Percentiles rank a stretch among this genome's conserved stretches.
These are phyloP conservation scores for Tubulanus polymorphus DNA, from an alignment of 2,888 invertebrate species.

Conservation along the genomic window DNA sequence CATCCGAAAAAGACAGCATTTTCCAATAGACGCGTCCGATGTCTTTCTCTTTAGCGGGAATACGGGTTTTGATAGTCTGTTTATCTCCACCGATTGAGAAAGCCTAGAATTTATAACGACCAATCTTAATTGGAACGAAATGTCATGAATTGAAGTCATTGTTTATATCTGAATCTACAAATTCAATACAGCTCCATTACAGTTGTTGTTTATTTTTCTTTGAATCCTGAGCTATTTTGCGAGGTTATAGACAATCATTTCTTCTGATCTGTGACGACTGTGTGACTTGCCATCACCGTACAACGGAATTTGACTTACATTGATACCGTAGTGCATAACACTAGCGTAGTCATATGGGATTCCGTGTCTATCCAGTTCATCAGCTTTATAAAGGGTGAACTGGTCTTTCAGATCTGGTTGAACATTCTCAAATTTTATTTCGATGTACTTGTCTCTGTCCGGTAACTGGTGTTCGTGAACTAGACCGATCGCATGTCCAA, in stretches of 20 bases:
- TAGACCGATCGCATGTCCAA: constrained; percentile 11
- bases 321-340: constrained; percentile 12
- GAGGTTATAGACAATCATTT: too few species aligned
- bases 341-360: constrained; percentile 8
- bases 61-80: constrained; percentile 33
- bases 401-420: constrained; percentile 3
- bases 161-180: too few species aligned
- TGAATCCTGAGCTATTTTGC: too few species aligned
- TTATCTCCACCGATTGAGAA: constrained; percentile 35
- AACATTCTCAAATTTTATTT: constrained; percentile 6
- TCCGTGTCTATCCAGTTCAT: not conserved
- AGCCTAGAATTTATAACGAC: too few species aligned
- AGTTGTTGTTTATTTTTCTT: too few species aligned
- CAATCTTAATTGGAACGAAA: too few species aligned
- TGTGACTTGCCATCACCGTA: too few species aligned
- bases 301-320: constrained; percentile 7
- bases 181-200: too few species aligned
- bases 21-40: constrained; percentile 40
- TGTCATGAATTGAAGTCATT: too few species aligned
- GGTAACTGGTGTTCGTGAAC: constrained; percentile 14
- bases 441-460: constrained; percentile 8
- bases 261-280: too few species aligned
- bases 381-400: constrained; percentile 5
- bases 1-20: constrained; percentile 38
- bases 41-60: constrained; percentile 24